Conservation (phyloP, 2,888 invertebrate genomes). For the Achlya flavicornis region DNA sequence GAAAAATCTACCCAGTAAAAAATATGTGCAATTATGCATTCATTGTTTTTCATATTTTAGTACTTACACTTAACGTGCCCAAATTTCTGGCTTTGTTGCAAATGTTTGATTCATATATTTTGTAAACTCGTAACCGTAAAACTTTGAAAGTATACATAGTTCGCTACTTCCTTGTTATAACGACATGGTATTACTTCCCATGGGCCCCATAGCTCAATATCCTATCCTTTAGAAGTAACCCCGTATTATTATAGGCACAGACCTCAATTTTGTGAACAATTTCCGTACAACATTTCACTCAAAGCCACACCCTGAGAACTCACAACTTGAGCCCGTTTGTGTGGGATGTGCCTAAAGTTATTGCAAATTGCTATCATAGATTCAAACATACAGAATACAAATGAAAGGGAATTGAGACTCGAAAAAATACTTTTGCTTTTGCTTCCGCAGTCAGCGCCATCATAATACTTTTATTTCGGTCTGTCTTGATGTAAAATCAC, state of each 20-base stretch:
- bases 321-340: conserved; percentile 3
- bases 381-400: conserved; percentile 11
- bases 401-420: background rate
- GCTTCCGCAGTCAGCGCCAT: background rate
- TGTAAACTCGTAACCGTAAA: background rate
- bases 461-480: background rate
- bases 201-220: background rate
- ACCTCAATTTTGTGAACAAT: conserved; percentile 12
- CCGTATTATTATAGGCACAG: conserved; percentile 1
- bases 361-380: conserved; percentile 13
- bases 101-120: no score
- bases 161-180: background rate
- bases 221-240: background rate
- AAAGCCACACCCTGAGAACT: conserved; percentile 6
- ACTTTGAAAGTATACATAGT: background rate
- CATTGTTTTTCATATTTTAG: background rate
- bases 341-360: conserved; percentile 12
- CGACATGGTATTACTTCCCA: background rate
- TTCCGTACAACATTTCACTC: conserved; percentile 8
- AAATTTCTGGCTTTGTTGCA: no score
- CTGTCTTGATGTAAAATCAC: background rate
- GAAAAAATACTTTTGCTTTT: background rate
- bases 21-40: background rate
- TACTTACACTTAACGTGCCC: no score
- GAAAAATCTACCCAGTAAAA: background rate